Percentiles rank a stretch among this genome's conserved stretches.
Evolutionary conservation across 2,113 vertebrate genomes (phyloP).

Genomic region (Chaetops frenatus): DNA sequence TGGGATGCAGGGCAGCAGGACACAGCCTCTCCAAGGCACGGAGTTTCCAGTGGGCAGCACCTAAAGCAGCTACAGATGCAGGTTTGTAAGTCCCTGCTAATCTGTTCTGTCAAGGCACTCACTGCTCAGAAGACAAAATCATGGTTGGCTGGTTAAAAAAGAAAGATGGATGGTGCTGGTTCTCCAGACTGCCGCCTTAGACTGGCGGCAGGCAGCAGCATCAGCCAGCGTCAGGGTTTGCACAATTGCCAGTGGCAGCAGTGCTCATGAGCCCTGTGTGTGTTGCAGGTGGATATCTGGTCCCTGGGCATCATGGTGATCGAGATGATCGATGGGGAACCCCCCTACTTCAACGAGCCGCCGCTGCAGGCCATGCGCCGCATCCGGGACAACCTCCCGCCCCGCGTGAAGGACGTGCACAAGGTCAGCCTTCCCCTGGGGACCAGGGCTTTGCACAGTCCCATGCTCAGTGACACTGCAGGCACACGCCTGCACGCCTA

Average conservation of each 20-base stretch:
- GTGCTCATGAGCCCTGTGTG: not conserved
- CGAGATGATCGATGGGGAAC: slow-evolving; percentile 98
- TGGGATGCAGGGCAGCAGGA: not conserved
- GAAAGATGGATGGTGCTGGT: no score
- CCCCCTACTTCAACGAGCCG: slow-evolving; percentile 97
- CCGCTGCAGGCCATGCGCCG: slow-evolving; percentile 98
- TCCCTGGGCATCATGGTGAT: slow-evolving; percentile 99
- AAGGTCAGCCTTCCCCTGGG: slow-evolving; percentile 73
- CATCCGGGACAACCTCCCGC: slow-evolving; percentile 96
- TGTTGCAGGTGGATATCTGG: slow-evolving; percentile 90
- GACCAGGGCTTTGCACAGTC: fast-evolving
- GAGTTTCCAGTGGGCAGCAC: not conserved
- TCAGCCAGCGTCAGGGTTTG: fast-evolving
- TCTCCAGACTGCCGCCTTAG: not conserved
- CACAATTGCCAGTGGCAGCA: fast-evolving
- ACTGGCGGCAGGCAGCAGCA: fast-evolving
- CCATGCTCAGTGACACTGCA: fast-evolving
- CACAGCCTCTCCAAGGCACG: not conserved
- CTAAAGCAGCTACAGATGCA: not conserved
- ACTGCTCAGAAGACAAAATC: not conserved
- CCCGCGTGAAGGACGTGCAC: slow-evolving; percentile 90
- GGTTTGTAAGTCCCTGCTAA: not conserved
- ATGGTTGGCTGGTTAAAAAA: not conserved
- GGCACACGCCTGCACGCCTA: fast-evolving
- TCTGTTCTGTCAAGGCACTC: not conserved